These are phyloP conservation scores for Microcebus murinus DNA, from an alignment of 2,113 vertebrate species.

Conservation along the genomic window DNA sequence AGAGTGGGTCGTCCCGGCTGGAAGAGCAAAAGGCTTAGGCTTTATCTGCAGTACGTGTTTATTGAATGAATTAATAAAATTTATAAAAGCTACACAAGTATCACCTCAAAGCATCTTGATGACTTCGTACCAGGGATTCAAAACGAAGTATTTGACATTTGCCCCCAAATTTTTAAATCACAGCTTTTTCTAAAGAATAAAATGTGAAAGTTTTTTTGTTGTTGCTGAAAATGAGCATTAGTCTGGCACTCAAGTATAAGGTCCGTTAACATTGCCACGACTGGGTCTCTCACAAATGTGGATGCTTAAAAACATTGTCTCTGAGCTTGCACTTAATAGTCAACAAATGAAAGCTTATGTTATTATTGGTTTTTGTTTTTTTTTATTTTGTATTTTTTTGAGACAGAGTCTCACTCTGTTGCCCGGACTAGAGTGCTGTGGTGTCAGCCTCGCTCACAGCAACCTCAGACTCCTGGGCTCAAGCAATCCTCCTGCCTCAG, in stretches of 20 bases:
- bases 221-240: not conserved
- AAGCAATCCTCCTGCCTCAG: too few species aligned
- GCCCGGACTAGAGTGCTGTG: too few species aligned
- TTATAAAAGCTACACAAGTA: not conserved
- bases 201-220: not conserved
- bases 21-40: too few species aligned
- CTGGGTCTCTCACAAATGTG: not conserved
- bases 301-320: not conserved
- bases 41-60: not conserved
- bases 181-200: not conserved
- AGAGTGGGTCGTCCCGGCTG: accelerated
- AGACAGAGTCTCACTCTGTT: too few species aligned
- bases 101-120: not conserved
- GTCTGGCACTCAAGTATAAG: too few species aligned
- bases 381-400: too few species aligned
- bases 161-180: not conserved
- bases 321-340: not conserved
- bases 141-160: not conserved
- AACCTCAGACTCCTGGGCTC: too few species aligned
- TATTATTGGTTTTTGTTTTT: accelerated
- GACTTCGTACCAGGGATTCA: not conserved
- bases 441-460: too few species aligned
- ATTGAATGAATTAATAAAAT: not conserved
- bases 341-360: not conserved
- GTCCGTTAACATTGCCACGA: not conserved